Evolutionary conservation across 2,888 invertebrate species (phyloP).

Genomic region (Anarsia innoxiella): DNA sequence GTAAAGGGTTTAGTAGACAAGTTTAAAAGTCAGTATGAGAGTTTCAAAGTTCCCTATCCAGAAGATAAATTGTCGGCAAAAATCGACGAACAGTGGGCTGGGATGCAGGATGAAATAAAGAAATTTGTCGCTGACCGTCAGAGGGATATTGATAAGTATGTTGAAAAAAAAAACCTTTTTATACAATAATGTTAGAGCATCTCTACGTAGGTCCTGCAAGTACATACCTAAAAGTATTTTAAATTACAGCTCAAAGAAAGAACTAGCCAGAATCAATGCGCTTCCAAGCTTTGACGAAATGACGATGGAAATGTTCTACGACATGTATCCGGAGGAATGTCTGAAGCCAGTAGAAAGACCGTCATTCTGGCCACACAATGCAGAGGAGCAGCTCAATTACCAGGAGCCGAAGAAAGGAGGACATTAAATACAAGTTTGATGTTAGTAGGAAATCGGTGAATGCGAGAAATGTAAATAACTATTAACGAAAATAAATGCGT

Average conservation of each 20-base stretch:
- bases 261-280: constrained; percentile 38
- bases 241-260: constrained; percentile 35
- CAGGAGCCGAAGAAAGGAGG: constrained; percentile 21
- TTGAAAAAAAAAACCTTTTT: not conserved
- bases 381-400: constrained; percentile 52
- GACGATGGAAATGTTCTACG: constrained; percentile 51
- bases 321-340: constrained; percentile 38
- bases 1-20: constrained; percentile 46
- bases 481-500: too few relatives aligned
- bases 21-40: constrained; percentile 38
- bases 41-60: constrained; percentile 47
- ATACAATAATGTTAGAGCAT: not conserved
- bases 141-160: constrained; percentile 29
- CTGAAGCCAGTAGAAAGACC: constrained; percentile 48
- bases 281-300: constrained; percentile 51
- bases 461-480: too few relatives aligned
- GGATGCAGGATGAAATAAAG: constrained; percentile 39
- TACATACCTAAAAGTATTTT: not conserved
- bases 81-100: constrained; percentile 53
- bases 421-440: too few relatives aligned
- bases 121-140: constrained; percentile 36
- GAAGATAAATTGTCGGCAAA: constrained; percentile 34
- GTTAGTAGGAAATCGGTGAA: too few relatives aligned
- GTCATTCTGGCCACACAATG: constrained; percentile 56
- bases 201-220: not conserved